phyloP scores from a whole-genome alignment of 2,888 invertebrate species.

The Julus scanicus region DNA sequence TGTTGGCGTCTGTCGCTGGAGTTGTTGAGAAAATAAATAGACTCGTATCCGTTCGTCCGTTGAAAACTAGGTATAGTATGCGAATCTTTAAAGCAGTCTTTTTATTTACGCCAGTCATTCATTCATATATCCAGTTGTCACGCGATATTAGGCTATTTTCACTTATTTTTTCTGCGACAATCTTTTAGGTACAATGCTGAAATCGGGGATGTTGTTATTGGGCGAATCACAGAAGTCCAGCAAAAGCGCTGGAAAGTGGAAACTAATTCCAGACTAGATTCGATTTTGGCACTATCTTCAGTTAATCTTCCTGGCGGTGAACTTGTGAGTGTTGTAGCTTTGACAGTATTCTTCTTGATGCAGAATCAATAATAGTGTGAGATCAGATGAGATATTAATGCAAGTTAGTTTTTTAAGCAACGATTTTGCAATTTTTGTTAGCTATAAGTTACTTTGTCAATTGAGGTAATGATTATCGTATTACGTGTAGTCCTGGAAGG shows the following conservation, averaged over 20 bases:
- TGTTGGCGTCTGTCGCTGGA: conserved; percentile 95
- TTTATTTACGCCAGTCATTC: neutral
- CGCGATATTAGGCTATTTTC: neutral
- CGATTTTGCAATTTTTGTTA: too few relatives aligned
- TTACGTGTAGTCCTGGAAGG: neutral
- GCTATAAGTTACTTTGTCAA: too few relatives aligned
- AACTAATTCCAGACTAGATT: conserved; percentile 87
- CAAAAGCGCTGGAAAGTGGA: conserved; percentile 96
- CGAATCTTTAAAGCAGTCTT: neutral
- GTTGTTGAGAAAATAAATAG: conserved; percentile 94
- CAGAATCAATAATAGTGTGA: too few relatives aligned
- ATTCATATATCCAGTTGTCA: neutral
- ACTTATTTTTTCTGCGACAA: neutral
- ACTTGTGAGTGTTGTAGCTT: conserved; percentile 72
- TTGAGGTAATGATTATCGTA: too few relatives aligned
- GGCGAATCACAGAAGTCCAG: conserved; percentile 92
- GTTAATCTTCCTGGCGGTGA: conserved; percentile 98
- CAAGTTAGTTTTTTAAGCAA: too few relatives aligned
- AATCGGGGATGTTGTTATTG: conserved; percentile 97
- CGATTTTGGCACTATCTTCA: conserved; percentile 86
- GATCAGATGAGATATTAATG: too few relatives aligned
- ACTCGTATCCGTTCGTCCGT: conserved; percentile 87
- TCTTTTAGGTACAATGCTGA: conserved; percentile 72
- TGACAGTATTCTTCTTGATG: too few relatives aligned
- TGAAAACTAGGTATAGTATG: conserved; percentile 79